Percentiles rank a stretch among this genome's conserved stretches.
These are phyloP conservation scores for Chloebia gouldiae DNA, from an alignment of 2,113 vertebrate species.

Conservation along the genomic window DNA sequence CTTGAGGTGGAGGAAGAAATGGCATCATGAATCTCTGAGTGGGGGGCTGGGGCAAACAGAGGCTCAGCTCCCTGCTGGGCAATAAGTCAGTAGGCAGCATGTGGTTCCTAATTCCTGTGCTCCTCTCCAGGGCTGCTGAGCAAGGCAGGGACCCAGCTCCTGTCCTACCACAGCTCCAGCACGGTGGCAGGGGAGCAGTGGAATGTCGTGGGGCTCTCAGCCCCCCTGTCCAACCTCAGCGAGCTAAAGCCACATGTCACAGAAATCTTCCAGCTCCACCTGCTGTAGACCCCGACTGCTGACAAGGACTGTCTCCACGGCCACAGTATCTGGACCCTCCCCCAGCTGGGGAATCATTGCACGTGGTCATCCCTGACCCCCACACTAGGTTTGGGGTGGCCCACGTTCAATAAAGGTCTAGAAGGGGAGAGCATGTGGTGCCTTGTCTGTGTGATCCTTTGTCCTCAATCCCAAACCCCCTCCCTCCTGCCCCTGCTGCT, in stretches of 20 bases:
- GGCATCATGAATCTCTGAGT: fast-evolving
- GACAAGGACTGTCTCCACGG: fast-evolving
- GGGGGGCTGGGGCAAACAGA: background rate
- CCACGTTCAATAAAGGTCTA: background rate
- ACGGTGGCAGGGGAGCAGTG: constrained; percentile 75
- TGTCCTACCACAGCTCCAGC: constrained; percentile 82
- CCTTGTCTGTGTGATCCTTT: background rate
- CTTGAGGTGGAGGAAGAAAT: background rate
- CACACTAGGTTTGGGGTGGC: background rate
- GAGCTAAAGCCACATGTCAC: constrained; percentile 74
- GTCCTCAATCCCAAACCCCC: background rate
- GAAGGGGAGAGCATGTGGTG: background rate
- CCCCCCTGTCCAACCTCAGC: constrained; percentile 68
- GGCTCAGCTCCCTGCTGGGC: background rate
- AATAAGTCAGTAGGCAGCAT: background rate
- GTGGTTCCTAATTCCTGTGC: background rate
- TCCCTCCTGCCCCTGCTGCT: background rate
- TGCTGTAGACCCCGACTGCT: constrained; percentile 54
- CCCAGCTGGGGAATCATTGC: fast-evolving
- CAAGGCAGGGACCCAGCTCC: constrained; percentile 75
- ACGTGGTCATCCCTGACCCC: fast-evolving
- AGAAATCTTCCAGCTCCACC: constrained; percentile 77
- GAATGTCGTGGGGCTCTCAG: constrained; percentile 81
- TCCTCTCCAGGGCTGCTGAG: constrained; percentile 78
- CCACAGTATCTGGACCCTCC: background rate